phyloP scores from a whole-genome alignment of 2,113 vertebrate species.

The Muntiacus reevesi region DNA sequence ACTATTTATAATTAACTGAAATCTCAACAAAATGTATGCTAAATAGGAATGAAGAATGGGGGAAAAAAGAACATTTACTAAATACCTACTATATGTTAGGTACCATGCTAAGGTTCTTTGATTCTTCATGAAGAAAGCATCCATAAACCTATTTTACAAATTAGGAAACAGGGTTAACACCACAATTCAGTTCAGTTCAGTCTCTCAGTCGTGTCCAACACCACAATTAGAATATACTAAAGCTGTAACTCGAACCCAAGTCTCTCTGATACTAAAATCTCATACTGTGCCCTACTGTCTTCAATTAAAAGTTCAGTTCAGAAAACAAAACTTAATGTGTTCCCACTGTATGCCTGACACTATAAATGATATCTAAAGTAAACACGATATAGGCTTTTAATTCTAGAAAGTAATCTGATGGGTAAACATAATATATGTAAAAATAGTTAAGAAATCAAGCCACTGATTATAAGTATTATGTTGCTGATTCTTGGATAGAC shows the following conservation, averaged over 20 bases:
- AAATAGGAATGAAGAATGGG: neutral
- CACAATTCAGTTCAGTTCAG: neutral
- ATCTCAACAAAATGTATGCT: neutral
- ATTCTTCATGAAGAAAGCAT: neutral
- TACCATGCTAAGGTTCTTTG: neutral
- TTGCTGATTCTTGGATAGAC: neutral
- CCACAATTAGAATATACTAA: neutral
- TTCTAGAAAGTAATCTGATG: neutral
- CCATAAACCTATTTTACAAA: slow-evolving; percentile 2
- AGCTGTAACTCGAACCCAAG: neutral
- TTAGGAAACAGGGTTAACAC: neutral
- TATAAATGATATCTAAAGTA: neutral
- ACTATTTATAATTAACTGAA: slow-evolving; percentile 16
- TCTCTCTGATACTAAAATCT: neutral
- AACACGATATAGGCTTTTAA: neutral
- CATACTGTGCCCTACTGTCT: neutral
- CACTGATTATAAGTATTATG: neutral
- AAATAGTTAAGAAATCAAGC: slow-evolving; percentile 31
- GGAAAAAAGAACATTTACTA: neutral
- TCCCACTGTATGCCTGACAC: neutral
- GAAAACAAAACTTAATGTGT: neutral
- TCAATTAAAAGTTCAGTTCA: slow-evolving; percentile 25
- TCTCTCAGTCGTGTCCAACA: neutral
- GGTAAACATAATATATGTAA: neutral
- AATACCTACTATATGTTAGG: neutral